These are phyloP conservation scores for Pionites leucogaster DNA, from an alignment of 2,113 vertebrate species.

Conservation along the genomic window DNA sequence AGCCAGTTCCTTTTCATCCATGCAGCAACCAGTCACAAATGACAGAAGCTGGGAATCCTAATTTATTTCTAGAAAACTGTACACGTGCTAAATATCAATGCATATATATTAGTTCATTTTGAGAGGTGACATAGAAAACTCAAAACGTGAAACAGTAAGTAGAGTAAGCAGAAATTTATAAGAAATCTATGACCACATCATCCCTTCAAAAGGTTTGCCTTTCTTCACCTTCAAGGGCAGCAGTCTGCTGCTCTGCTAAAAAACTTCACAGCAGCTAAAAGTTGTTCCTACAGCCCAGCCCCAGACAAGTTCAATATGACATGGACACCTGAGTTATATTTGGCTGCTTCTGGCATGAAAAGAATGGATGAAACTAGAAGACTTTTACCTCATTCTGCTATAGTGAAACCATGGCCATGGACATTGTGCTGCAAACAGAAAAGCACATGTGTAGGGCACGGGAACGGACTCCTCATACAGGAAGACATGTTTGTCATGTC, in stretches of 20 bases:
- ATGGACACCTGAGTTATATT: background rate
- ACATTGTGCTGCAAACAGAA: background rate
- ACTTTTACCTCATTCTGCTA: background rate
- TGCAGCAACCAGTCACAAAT: background rate
- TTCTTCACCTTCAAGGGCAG: background rate
- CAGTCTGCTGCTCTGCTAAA: background rate
- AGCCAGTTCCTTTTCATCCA: background rate
- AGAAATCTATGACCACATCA: background rate
- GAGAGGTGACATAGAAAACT: background rate
- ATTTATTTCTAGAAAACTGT: background rate
- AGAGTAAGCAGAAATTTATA: background rate
- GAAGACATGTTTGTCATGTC: background rate
- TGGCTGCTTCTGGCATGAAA: background rate
- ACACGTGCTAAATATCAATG: background rate
- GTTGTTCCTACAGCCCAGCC: background rate
- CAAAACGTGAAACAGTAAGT: background rate
- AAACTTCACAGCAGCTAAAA: background rate
- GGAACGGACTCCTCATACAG: background rate
- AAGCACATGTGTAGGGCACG: accelerated
- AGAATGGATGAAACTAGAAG: background rate
- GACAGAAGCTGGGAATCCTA: background rate
- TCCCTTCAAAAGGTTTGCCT: background rate
- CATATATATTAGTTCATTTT: background rate
- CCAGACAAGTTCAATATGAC: background rate
- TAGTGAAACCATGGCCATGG: background rate